These are phyloP conservation scores for Clitarchus hookeri DNA, from an alignment of 2,888 invertebrate genomes.

Conservation along the genomic window DNA sequence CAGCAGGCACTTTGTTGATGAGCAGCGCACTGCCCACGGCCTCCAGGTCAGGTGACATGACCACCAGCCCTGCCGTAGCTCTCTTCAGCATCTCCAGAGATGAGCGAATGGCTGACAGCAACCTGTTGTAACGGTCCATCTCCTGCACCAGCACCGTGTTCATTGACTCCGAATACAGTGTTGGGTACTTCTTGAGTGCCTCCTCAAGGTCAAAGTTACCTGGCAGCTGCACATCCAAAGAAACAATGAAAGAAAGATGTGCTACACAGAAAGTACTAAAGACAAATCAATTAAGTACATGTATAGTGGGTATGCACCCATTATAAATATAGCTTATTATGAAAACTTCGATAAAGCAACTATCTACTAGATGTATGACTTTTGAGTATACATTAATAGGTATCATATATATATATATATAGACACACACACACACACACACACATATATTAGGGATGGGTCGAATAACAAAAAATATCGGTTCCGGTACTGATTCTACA, in stretches of 20 bases:
- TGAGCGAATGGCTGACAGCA: slow-evolving; percentile 65
- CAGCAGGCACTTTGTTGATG: slow-evolving; percentile 74
- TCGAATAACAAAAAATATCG: no score
- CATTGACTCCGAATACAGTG: slow-evolving; percentile 80
- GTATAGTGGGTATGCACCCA: no score
- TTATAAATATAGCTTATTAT: no score
- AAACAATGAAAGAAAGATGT: neutral
- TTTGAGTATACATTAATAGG: no score
- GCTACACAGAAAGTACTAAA: no score
- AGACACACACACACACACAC: no score
- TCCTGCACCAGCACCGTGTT: slow-evolving; percentile 83
- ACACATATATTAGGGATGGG: no score
- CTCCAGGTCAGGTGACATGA: slow-evolving; percentile 86
- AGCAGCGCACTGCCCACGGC: slow-evolving; percentile 70
- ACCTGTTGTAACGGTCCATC: slow-evolving; percentile 71
- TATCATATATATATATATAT: no score
- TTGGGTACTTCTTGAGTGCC: slow-evolving; percentile 69
- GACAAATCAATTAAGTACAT: no score
- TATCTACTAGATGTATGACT: no score
- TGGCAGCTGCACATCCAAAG: slow-evolving; percentile 57
- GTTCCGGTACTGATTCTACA: no score
- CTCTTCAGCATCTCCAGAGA: slow-evolving; percentile 77
- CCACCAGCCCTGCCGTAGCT: slow-evolving; percentile 81
- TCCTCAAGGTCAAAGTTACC: slow-evolving; percentile 68
- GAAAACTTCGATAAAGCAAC: no score